Evolutionary conservation across 1,140 invertebrate species (phyloP).

Genomic region (Caerostris darwini): DNA sequence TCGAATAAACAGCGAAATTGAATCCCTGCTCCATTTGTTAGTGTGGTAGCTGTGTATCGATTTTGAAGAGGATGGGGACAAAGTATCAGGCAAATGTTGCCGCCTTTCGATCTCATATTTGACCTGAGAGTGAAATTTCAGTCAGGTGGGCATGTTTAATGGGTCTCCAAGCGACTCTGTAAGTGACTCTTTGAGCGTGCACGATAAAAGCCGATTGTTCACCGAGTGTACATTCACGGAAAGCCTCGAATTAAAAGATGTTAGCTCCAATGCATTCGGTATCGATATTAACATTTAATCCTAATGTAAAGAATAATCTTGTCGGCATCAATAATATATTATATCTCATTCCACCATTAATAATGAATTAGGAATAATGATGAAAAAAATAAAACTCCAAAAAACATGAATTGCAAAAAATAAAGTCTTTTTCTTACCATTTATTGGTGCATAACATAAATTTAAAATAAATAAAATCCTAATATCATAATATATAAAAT

Average conservation of each 20-base stretch:
- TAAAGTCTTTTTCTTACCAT: too few relatives aligned
- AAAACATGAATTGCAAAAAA: too few relatives aligned
- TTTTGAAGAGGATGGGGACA: neutral
- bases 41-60: neutral
- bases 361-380: too few relatives aligned
- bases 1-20: constrained; percentile 25
- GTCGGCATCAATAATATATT: too few relatives aligned
- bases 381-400: too few relatives aligned
- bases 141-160: constrained; percentile 20
- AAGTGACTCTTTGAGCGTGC: neutral
- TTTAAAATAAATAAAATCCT: too few relatives aligned
- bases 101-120: neutral
- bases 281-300: too few relatives aligned
- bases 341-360: too few relatives aligned
- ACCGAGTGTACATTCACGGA: neutral
- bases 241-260: neutral
- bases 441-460: too few relatives aligned
- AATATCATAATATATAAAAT: too few relatives aligned
- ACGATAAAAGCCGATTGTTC: constrained; percentile 12
- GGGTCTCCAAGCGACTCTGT: neutral
- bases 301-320: too few relatives aligned
- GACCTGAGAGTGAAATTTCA: constrained; percentile 19
- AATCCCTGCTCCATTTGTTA: constrained; percentile 18
- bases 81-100: constrained; percentile 25
- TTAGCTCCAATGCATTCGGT: neutral